A percentile compares a stretch with the other conserved stretches of the same genome.
These are phyloP conservation scores for Strongylocentrotus purpuratus DNA, from an alignment of 35 echinoderm and acorn worm species.

Conservation along the genomic window DNA sequence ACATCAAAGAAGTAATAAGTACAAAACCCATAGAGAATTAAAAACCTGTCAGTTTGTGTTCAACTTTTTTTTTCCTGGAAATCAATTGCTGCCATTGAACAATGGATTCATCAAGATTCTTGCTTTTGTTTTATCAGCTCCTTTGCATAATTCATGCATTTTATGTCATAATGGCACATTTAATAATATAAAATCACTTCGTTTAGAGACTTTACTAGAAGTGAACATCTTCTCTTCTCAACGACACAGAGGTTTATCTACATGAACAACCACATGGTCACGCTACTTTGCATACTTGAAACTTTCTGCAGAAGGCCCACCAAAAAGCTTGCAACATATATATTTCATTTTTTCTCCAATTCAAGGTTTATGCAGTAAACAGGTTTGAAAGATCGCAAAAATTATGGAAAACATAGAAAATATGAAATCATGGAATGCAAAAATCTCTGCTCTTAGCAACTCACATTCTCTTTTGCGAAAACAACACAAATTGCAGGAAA, in stretches of 20 bases:
- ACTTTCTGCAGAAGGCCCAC: background rate
- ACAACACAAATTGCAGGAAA: background rate
- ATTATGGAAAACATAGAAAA: background rate
- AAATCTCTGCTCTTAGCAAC: background rate
- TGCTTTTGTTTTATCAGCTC: background rate
- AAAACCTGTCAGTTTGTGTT: background rate
- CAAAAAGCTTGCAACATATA: constrained; percentile 12
- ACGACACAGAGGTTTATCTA: background rate
- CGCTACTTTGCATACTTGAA: background rate
- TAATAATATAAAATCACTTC: constrained; percentile 7
- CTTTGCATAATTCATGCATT: background rate
- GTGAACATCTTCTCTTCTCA: background rate
- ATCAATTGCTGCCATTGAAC: background rate
- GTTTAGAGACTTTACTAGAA: background rate
- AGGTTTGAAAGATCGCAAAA: background rate
- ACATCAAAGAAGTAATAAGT: background rate
- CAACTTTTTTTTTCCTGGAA: background rate
- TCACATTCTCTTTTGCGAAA: background rate
- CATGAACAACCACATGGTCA: background rate
- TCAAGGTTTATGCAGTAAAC: constrained; percentile 17
- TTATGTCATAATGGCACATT: background rate
- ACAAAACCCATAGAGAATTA: background rate
- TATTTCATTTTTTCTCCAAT: constrained; percentile 2
- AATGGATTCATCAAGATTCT: background rate
- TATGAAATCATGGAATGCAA: background rate